Conservation (phyloP, 2,113 vertebrate species). For the Panthera leo region DNA sequence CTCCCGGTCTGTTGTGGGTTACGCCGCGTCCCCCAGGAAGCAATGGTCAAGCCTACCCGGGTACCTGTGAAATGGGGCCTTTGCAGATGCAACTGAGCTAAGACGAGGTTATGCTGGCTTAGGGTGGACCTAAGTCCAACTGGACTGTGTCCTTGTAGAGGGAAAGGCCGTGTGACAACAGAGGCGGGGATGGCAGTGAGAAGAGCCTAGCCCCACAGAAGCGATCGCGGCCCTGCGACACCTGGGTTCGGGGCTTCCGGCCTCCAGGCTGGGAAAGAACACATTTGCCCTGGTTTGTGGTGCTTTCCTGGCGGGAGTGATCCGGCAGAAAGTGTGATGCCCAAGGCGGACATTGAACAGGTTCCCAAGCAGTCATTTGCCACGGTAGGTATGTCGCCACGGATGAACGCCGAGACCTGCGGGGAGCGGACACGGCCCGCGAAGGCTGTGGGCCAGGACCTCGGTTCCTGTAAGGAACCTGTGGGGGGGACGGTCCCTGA, state of each 20-base stretch:
- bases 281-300: rapidly evolving
- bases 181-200: neutral
- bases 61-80: neutral
- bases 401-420: neutral
- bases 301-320: rapidly evolving
- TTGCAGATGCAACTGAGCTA: neutral
- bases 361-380: neutral
- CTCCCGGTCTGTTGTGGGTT: neutral
- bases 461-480: neutral
- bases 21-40: neutral
- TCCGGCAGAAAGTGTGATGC: rapidly evolving
- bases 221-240: rapidly evolving
- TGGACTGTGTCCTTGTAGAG: rapidly evolving
- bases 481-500: neutral
- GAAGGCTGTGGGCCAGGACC: neutral
- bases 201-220: no score
- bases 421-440: neutral
- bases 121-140: rapidly evolving
- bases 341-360: rapidly evolving
- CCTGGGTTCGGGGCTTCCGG: neutral
- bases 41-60: rapidly evolving
- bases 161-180: rapidly evolving
- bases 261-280: neutral
- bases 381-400: neutral
- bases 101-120: neutral